Base-by-base conservation (phyloP, 2,113 vertebrate genomes). In the Ovibos moschatus region DNA sequence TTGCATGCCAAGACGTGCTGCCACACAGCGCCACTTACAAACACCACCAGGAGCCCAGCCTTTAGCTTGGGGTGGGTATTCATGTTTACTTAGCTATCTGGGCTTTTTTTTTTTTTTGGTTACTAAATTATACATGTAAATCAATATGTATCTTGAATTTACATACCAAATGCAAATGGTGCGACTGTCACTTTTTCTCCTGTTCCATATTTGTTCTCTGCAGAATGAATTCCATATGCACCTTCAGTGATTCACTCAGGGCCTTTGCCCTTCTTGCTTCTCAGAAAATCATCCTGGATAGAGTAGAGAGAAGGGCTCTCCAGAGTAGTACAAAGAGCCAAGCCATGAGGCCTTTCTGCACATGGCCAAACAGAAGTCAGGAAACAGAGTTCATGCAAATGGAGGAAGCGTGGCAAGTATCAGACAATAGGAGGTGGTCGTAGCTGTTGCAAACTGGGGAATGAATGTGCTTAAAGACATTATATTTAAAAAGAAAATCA, bases 121-220 rank as follows among this genome's bases (percentile, higher is more conserved):
- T 98, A 84, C 96, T 98, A 97, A 98, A 84, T 27, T 94, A 98
- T 97, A 97, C 96, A 92, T 76, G 53, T 50, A 88, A 93, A 97
- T 53, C 64, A 96, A 96, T 67, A 13, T 74, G 97, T 98, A 98
- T 97, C 95, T 36, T 97, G 40, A 51, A 98, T 98, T 97, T 95
- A 89, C 9, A 97, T 98, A 97, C 13, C 91, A 98, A 98, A 97
- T 17, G 96, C 7, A 97, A 96, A 98, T 98, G 64, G 85, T 43
- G 45, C 28, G 86, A 84, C 91, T 87, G 91, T 84, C 81, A 83
- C 85, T 96, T 58, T 94, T 58, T 25, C 95, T 97, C 89, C 93
- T 97, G 96, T 97, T 95, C 95, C 96, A 93, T 33, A 96, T 97
- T 60, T 97, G 53, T 43, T 94, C 47, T 97, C 21, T 98, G 87